Percentiles rank a stretch among this genome's conserved stretches.
These are phyloP conservation scores for Melinopterus prodromus DNA, from an alignment of 2,888 invertebrate species.

Conservation along the genomic window DNA sequence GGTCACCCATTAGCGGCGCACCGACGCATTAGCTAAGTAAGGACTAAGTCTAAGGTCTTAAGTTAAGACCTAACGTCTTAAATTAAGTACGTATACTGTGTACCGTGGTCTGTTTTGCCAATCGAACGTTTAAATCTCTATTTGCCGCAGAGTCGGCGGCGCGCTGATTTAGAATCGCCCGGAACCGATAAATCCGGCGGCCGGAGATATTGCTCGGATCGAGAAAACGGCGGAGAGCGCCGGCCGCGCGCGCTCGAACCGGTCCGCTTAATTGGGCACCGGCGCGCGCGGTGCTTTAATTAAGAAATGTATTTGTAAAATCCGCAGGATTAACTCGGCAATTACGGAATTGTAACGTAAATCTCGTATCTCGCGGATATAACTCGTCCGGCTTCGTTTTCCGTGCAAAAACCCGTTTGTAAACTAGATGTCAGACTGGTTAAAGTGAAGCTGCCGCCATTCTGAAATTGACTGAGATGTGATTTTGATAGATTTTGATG, in stretches of 20 bases:
- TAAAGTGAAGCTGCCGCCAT: neutral
- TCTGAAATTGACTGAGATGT: neutral
- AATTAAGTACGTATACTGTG: too few relatives aligned
- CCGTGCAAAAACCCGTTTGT: neutral
- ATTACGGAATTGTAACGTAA: slow-evolving; percentile 4
- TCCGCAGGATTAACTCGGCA: neutral
- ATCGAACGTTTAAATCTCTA: neutral
- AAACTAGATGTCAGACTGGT: neutral
- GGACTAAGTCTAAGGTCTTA: neutral
- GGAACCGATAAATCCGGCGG: neutral
- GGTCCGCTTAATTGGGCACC: neutral
- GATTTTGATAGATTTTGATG: neutral
- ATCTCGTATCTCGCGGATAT: neutral
- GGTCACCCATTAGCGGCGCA: neutral
- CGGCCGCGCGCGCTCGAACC: neutral
- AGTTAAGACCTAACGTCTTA: too few relatives aligned
- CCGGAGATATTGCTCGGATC: neutral
- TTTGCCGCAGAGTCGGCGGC: neutral
- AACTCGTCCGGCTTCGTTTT: neutral
- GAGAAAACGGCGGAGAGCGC: neutral
- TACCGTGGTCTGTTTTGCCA: too few relatives aligned
- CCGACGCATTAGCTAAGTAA: neutral
- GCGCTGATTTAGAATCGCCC: neutral
- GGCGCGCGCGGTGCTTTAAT: neutral
- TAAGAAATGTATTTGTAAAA: neutral